Percentiles rank a stretch among this genome's conserved stretches.
Evolutionary conservation across 1,140 invertebrate genomes (phyloP).

Genomic region (Drosophila virilis): DNA sequence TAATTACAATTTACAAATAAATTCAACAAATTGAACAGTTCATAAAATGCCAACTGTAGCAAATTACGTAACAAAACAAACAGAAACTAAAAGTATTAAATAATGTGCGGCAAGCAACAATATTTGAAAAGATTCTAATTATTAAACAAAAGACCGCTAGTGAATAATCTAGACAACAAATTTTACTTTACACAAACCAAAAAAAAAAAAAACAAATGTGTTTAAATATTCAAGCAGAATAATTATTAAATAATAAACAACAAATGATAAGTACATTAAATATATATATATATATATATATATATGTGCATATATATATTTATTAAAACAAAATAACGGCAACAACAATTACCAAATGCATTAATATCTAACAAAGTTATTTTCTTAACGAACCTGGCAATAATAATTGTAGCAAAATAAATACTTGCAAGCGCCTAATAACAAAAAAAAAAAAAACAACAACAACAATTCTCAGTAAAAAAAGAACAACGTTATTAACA

Average conservation of each 20-base stretch:
- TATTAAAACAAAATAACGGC: conserved; percentile 22
- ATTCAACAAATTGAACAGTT: conserved; percentile 12
- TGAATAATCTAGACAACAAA: conserved; percentile 70
- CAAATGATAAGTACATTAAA: conserved; percentile 28
- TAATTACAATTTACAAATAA: conserved; percentile 25
- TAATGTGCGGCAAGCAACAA: conserved; percentile 35
- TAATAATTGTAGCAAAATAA: conserved; percentile 60
- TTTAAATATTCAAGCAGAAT: conserved; percentile 56
- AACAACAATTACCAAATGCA: conserved; percentile 37
- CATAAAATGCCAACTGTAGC: conserved; percentile 49
- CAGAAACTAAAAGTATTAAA: conserved; percentile 70
- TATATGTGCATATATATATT: conserved; percentile 11
- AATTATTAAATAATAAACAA: conserved; percentile 26
- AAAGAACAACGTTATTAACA: conserved; percentile 30
- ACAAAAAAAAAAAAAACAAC: no score
- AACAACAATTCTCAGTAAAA: conserved; percentile 48
- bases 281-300: background rate
- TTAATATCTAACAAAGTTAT: conserved; percentile 67
- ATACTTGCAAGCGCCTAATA: conserved; percentile 43
- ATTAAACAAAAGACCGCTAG: conserved; percentile 34
- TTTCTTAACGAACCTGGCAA: conserved; percentile 80
- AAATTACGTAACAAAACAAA: conserved; percentile 33
- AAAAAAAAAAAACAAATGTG: conserved; percentile 24
- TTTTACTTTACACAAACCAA: conserved; percentile 65
- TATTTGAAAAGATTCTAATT: conserved; percentile 17